These are phyloP conservation scores for Tachysurus fulvidraco DNA, from an alignment of 2,113 vertebrate species.

Conservation along the genomic window DNA sequence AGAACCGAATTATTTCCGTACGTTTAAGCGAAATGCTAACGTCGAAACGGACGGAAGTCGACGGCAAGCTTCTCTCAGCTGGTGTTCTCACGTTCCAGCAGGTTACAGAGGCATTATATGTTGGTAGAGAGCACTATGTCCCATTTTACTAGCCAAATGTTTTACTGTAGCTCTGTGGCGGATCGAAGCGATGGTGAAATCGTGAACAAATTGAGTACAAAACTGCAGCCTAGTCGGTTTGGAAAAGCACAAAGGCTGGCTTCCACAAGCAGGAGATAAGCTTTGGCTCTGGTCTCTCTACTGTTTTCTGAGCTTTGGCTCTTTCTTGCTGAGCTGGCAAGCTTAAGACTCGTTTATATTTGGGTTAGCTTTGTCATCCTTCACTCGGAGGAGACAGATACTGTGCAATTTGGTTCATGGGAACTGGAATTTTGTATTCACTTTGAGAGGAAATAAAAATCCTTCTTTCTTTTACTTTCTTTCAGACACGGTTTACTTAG, in stretches of 20 bases:
- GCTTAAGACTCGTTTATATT: not conserved
- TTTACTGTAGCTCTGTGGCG: not conserved
- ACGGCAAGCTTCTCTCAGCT: not conserved
- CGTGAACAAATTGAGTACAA: conserved; percentile 14
- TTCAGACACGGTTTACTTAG: not conserved
- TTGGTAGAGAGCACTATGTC: not conserved
- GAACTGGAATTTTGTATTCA: not conserved
- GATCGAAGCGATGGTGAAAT: not conserved
- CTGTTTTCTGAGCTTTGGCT: conserved; percentile 22
- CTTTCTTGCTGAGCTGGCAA: not conserved
- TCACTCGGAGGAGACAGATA: not conserved
- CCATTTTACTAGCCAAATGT: not conserved
- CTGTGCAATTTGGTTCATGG: not conserved
- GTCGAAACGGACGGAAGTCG: not conserved
- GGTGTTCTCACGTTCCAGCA: not conserved
- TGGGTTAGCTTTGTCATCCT: conserved; percentile 8
- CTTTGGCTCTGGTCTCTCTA: not conserved
- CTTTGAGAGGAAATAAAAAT: not conserved
- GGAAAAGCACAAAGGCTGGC: conserved; percentile 13
- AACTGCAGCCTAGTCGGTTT: not conserved
- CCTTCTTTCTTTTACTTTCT: not conserved
- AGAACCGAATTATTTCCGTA: not conserved
- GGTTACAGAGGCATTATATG: not conserved
- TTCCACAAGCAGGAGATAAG: conserved; percentile 14
- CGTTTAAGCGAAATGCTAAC: not conserved